Evolutionary conservation across 1,140 invertebrate species (phyloP).

Genomic region (Drosophila neocordata): DNA sequence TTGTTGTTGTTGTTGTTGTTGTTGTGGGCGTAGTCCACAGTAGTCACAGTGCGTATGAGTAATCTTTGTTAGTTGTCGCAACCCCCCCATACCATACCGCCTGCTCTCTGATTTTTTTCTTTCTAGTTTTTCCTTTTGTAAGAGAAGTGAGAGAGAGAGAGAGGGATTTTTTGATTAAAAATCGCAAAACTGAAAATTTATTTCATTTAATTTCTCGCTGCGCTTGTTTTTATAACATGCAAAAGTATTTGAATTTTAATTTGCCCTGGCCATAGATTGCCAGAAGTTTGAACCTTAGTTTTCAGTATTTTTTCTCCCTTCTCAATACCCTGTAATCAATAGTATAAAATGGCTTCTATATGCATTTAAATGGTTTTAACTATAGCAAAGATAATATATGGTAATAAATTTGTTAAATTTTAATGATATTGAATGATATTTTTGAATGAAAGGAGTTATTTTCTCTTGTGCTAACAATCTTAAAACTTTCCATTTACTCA

Average conservation of each 20-base stretch:
- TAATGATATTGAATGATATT: too few species aligned
- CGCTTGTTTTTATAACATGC: conserved; percentile 52
- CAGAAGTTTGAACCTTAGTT: conserved; percentile 16
- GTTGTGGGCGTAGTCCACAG: conserved; percentile 40
- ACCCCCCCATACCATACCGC: conserved; percentile 9
- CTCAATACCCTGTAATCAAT: not conserved
- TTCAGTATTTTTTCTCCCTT: not conserved
- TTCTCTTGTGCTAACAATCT: too few species aligned
- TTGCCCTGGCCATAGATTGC: conserved; percentile 57
- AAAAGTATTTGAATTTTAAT: conserved; percentile 72
- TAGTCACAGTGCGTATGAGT: conserved; percentile 65
- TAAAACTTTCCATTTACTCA: too few species aligned
- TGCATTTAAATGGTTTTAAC: too few species aligned
- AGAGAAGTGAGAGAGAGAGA: not conserved
- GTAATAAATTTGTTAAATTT: too few species aligned
- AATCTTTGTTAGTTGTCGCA: conserved; percentile 38
- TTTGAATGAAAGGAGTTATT: too few species aligned
- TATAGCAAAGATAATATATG: too few species aligned
- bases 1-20: conserved; percentile 25
- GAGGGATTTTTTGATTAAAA: conserved; percentile 62
- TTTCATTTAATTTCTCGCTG: conserved; percentile 68
- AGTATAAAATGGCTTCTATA: too few species aligned
- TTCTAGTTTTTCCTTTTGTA: not conserved
- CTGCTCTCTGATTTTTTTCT: conserved; percentile 36
- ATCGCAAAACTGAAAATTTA: conserved; percentile 60